Evolutionary conservation across 2,113 vertebrate genomes (phyloP), one percentile per base, ranked within the genome.

Genomic region (Isichthys henryi): DNA sequence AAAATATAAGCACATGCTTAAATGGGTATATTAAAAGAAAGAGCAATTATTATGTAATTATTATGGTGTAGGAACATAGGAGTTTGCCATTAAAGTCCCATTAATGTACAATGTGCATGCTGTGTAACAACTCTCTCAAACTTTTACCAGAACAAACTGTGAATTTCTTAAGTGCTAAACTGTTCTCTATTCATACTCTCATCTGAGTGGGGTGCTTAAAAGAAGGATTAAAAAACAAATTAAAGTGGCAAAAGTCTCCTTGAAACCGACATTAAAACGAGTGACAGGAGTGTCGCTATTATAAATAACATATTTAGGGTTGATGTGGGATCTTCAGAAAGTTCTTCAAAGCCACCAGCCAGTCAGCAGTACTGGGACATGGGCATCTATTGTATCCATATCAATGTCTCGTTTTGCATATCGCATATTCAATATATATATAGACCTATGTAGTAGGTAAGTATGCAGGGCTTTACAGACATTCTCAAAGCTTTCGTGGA

Each of bases 191-290:
- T 80, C 31, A 80, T 80, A 39, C 74, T 27, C 62, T 70, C 62
- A 31, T 31, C 62, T 70, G 62, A 70, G n/a, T 70, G 62, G 62
- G 62, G 62, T 70, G 62, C 62, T 31, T 27, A 70, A 70, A 70
- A 70, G n/a, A 70, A 70, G 62, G 27, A 70, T 70, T 70, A 80
- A 80, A 80, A 77, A 80, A 80, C 35, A 80, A 80, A 80, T 80
- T 80, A 80, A 80, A 80, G 4, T 80, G 35, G 74, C 43, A 43
- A 19, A 80, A 5, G 74, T 43, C 74, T 5, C 10, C 31, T 80
- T 35, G 35, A 39, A 80, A 80, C 43, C 43, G 62, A 31, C 62
- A 70, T 70, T 70, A 70, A 70, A 70, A 31, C n/a, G 27, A 70
- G n/a, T 70, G 62, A 80, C 35, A 80, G 35, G 43, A 80, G 39